Conservation (phyloP, 2,888 invertebrate genomes). For the Aricia artaxerxes region DNA sequence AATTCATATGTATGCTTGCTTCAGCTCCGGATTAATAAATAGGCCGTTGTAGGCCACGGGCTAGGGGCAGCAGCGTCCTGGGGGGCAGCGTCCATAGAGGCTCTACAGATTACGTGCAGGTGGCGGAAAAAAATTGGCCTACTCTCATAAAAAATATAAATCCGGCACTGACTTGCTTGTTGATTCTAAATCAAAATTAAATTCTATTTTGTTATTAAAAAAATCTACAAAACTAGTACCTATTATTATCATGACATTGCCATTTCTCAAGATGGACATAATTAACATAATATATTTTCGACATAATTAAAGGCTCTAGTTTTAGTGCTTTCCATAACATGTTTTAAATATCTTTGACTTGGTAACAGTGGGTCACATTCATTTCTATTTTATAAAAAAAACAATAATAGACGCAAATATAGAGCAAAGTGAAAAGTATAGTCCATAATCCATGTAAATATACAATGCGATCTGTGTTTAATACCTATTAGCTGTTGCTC, state of each 20-base stretch:
- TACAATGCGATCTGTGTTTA: too few relatives aligned
- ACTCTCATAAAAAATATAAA: too few relatives aligned
- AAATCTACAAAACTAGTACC: background rate
- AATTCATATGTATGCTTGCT: too few relatives aligned
- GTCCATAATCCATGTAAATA: too few relatives aligned
- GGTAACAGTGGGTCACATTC: background rate
- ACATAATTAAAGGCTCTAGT: background rate
- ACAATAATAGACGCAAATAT: background rate
- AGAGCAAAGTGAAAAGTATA: background rate
- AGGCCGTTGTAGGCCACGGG: too few relatives aligned
- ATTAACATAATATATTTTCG: slow-evolving; percentile 6
- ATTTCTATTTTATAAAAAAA: background rate
- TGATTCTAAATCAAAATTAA: background rate
- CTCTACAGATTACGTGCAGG: background rate
- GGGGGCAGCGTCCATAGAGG: too few relatives aligned
- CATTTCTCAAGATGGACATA: background rate
- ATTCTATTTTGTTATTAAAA: background rate
- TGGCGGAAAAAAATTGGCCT: too few relatives aligned
- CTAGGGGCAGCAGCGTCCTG: too few relatives aligned
- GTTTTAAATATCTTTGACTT: background rate
- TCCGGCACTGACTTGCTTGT: background rate
- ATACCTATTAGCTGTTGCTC: too few relatives aligned
- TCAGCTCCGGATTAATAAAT: too few relatives aligned
- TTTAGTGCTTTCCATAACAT: background rate
- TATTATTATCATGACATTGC: background rate